A percentile compares a stretch with the other conserved stretches of the same genome.
phyloP scores from a whole-genome alignment of 2,797 vertebrate species.

The Lutjanus campechanus region DNA sequence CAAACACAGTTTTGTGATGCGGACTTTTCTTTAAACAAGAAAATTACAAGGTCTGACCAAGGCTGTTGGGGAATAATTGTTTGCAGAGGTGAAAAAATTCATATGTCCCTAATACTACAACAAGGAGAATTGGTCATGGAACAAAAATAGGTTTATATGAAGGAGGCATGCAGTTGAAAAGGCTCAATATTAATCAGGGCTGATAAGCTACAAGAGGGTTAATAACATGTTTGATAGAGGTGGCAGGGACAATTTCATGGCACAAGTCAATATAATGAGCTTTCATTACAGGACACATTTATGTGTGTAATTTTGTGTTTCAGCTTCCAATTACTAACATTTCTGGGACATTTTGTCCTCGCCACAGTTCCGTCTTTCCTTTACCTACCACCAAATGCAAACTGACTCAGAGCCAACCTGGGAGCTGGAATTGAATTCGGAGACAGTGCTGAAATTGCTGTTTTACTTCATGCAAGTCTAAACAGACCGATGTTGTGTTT shows the following conservation, averaged over 20 bases:
- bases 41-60: slow-evolving; percentile 30
- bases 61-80: slow-evolving; percentile 16
- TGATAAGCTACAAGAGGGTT: slow-evolving; percentile 29
- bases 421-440: slow-evolving; percentile 41
- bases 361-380: not conserved
- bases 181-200: slow-evolving; percentile 43
- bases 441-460: slow-evolving; percentile 35
- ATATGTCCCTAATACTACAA: slow-evolving; percentile 31
- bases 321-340: slow-evolving; percentile 1
- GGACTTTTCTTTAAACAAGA: slow-evolving; percentile 38
- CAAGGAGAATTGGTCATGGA: slow-evolving; percentile 12
- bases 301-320: slow-evolving; percentile 18
- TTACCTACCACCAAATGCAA: slow-evolving; percentile 22
- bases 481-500: slow-evolving; percentile 46
- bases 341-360: slow-evolving; percentile 15
- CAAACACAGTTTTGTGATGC: slow-evolving; percentile 2
- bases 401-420: slow-evolving; percentile 28
- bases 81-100: slow-evolving; percentile 16
- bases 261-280: slow-evolving; percentile 40
- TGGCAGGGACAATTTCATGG: slow-evolving; percentile 45
- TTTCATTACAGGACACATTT: slow-evolving; percentile 30
- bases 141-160: slow-evolving; percentile 18
- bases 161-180: not conserved
- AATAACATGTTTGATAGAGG: slow-evolving; percentile 40
- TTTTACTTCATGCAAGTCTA: slow-evolving; percentile 54